Evolutionary conservation across 2,888 invertebrate species (phyloP).

Genomic region (Scaptomyza parva): DNA sequence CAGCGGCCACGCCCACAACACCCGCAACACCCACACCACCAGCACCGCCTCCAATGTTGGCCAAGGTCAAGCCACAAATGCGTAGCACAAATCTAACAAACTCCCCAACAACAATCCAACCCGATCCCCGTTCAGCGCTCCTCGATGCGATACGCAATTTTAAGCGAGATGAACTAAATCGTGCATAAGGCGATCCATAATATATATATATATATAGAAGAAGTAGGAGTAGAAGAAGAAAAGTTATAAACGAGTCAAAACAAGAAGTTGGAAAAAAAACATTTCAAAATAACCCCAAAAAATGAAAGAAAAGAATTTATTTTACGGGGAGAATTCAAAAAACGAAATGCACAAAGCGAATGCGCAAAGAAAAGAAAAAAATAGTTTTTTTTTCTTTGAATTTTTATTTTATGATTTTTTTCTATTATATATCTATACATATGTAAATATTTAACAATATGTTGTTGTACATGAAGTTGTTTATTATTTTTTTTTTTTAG

Average conservation of each 20-base stretch:
- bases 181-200: conserved; percentile 50
- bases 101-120: conserved; percentile 35
- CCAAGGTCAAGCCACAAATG: conserved; percentile 75
- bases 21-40: conserved; percentile 42
- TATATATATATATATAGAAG: not conserved
- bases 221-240: no score
- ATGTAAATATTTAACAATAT: conserved; percentile 60
- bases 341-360: conserved; percentile 58
- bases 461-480: conserved; percentile 43
- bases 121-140: conserved; percentile 88
- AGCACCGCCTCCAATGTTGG: conserved; percentile 69
- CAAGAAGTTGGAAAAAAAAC: not conserved
- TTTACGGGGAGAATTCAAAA: conserved; percentile 15
- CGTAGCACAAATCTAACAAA: conserved; percentile 42
- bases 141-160: conserved; percentile 90
- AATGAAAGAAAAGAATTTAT: not conserved
- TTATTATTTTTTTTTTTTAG: conserved; percentile 20
- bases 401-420: conserved; percentile 10
- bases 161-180: conserved; percentile 85
- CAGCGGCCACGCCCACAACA: conserved; percentile 13
- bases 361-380: conserved; percentile 47
- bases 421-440: conserved; percentile 40
- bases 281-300: not conserved
- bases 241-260: not conserved
- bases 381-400: not conserved